Evolutionary conservation across 2,797 vertebrate species (phyloP).

Genomic region (Sebastiscus albofasciatus): DNA sequence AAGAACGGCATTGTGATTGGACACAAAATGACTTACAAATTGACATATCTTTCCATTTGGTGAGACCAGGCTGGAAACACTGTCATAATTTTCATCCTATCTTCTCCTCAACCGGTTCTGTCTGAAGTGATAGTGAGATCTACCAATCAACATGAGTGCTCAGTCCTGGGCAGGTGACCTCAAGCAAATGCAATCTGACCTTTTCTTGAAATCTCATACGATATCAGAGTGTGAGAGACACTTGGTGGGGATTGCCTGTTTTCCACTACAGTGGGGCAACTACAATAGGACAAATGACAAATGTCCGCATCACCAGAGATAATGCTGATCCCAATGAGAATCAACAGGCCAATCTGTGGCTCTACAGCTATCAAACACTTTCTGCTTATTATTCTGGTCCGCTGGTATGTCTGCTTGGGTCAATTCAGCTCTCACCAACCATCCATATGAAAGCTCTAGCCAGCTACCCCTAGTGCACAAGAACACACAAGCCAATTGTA

Average conservation of each 20-base stretch:
- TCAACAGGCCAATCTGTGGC: neutral
- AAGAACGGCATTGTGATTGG: neutral
- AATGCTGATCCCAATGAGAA: neutral
- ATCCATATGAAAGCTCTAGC: neutral
- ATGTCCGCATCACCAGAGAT: neutral
- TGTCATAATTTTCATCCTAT: neutral
- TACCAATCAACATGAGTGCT: neutral
- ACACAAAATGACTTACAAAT: neutral
- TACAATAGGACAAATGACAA: neutral
- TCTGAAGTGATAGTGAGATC: conserved; percentile 1
- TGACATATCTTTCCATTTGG: neutral
- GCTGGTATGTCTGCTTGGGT: neutral
- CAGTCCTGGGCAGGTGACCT: neutral
- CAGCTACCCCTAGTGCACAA: neutral
- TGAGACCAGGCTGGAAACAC: neutral
- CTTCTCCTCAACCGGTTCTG: neutral
- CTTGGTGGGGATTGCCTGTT: neutral
- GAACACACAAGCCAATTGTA: neutral
- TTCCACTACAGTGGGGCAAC: neutral
- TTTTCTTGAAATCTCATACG: conserved; percentile 10
- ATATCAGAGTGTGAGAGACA: neutral
- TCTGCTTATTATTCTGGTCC: neutral
- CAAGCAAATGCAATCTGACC: conserved; percentile 6
- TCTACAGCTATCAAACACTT: neutral
- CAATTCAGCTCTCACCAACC: neutral